These are phyloP conservation scores for Pardalotus punctatus DNA, from an alignment of 2,113 vertebrate species.

Conservation along the genomic window DNA sequence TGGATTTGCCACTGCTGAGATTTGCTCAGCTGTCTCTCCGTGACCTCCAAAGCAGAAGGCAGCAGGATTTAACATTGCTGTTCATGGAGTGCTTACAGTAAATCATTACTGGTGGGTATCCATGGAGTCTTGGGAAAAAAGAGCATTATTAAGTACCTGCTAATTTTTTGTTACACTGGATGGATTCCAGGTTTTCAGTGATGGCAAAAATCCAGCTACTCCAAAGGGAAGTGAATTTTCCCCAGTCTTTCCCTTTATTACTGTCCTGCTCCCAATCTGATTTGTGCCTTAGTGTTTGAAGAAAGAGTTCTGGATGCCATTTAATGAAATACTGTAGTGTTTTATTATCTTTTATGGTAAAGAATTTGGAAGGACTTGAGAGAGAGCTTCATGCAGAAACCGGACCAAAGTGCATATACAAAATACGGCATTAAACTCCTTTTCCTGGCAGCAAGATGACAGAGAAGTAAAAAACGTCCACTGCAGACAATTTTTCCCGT, in stretches of 20 bases:
- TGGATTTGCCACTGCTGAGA: neutral
- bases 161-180: neutral
- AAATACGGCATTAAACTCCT: neutral
- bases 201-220: neutral
- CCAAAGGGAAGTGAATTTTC: neutral
- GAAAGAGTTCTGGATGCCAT: neutral
- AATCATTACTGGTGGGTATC: neutral
- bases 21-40: neutral
- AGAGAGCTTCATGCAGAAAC: neutral
- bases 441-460: neutral
- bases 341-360: conserved; percentile 37
- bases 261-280: neutral
- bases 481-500: neutral
- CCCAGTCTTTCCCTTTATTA: neutral
- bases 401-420: neutral
- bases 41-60: conserved; percentile 1
- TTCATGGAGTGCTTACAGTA: neutral
- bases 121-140: neutral
- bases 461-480: neutral
- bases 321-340: neutral
- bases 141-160: neutral
- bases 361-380: conserved; percentile 36
- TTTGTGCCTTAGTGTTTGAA: neutral
- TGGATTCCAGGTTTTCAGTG: neutral
- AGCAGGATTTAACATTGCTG: neutral